Percentiles rank a stretch among this genome's conserved stretches.
These are phyloP conservation scores for Quadriops clusia DNA, from an alignment of 2,888 invertebrate species.

Conservation along the genomic window DNA sequence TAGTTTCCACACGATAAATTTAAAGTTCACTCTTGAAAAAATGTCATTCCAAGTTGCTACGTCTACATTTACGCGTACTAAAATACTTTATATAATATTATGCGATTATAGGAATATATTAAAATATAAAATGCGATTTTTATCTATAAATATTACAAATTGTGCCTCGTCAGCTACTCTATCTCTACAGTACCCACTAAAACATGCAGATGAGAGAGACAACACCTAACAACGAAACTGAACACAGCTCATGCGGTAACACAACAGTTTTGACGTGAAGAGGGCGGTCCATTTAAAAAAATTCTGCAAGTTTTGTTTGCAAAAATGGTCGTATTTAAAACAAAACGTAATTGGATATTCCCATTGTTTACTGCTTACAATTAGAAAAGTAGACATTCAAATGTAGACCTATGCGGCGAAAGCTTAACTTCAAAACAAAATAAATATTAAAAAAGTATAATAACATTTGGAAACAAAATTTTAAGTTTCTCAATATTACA, in stretches of 20 bases:
- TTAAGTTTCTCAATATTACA: too few relatives aligned
- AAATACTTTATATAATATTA: slow-evolving; percentile 31
- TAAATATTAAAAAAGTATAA: slow-evolving; percentile 8
- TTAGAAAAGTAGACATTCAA: too few relatives aligned
- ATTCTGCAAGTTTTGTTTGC: neutral
- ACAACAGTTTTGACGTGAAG: slow-evolving; percentile 24
- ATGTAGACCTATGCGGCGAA: too few relatives aligned
- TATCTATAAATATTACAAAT: slow-evolving; percentile 24
- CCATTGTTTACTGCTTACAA: too few relatives aligned
- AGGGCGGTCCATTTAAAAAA: neutral
- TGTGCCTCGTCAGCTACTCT: slow-evolving; percentile 33
- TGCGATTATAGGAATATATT: slow-evolving; percentile 21
- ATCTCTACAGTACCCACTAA: slow-evolving; percentile 32
- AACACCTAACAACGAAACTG: slow-evolving; percentile 26
- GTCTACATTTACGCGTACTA: slow-evolving; percentile 32
- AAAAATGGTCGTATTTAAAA: slow-evolving; percentile 8
- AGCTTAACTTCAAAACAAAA: slow-evolving; percentile 8
- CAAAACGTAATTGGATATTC: slow-evolving; percentile 7
- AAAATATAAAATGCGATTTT: slow-evolving; percentile 36
- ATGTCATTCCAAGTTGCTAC: slow-evolving; percentile 29
- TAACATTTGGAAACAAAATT: neutral
- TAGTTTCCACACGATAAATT: slow-evolving; percentile 11
- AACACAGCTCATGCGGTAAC: slow-evolving; percentile 28
- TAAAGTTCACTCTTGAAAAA: slow-evolving; percentile 18
- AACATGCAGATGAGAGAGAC: slow-evolving; percentile 26